Conservation (phyloP, 2,113 vertebrate species). For the Daubentonia madagascariensis region DNA sequence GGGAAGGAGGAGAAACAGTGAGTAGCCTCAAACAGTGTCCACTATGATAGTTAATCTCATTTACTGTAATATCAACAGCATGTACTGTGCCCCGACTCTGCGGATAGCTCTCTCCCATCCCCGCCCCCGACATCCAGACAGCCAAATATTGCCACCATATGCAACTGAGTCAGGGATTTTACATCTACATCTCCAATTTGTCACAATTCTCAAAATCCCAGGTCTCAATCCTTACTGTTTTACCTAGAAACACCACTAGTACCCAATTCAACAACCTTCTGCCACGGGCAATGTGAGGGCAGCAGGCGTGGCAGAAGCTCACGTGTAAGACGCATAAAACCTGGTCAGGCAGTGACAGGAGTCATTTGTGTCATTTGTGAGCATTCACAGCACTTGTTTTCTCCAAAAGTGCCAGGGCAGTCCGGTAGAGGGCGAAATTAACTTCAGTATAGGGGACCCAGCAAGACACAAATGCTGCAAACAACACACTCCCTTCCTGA, state of each 20-base stretch:
- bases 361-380: rapidly evolving
- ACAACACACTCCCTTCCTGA: neutral
- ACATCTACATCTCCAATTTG: neutral
- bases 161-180: neutral
- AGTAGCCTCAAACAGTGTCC: neutral
- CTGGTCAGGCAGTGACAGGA: rapidly evolving
- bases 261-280: neutral
- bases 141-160: neutral
- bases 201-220: neutral
- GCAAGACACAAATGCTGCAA: neutral
- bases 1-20: neutral
- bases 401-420: neutral
- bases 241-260: neutral
- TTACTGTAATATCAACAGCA: neutral
- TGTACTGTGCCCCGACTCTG: neutral
- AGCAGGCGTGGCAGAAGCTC: neutral
- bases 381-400: rapidly evolving
- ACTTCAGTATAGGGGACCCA: rapidly evolving
- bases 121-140: neutral
- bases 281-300: neutral
- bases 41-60: neutral
- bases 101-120: no score
- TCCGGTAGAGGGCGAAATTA: constrained; percentile 31
- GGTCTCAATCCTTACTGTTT: neutral
- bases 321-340: rapidly evolving